phyloP scores from a whole-genome alignment of 37 sponge, comb jelly and placozoan species.

The Diacarnus erythraeanus region DNA sequence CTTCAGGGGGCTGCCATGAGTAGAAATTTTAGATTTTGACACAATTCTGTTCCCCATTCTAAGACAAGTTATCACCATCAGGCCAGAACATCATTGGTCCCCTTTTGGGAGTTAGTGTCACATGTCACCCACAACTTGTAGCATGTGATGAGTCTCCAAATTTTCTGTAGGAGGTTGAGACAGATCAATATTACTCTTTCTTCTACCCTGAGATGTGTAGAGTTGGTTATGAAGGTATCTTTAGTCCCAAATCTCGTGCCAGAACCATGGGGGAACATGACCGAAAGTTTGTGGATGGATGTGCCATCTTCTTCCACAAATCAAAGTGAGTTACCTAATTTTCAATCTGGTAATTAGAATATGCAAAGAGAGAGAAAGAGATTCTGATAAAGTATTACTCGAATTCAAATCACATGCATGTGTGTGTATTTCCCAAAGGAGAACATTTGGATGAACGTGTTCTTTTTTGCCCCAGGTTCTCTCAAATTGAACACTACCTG shows the following conservation, averaged over 20 bases:
- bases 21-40: too few species aligned
- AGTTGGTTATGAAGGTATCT: slow-evolving; percentile 90
- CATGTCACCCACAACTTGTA: neutral
- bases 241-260: slow-evolving; percentile 93
- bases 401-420: too few species aligned
- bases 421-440: neutral
- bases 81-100: too few species aligned
- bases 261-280: slow-evolving; percentile 91
- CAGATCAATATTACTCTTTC: slow-evolving; percentile 92
- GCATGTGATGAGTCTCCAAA: neutral
- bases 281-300: slow-evolving; percentile 92
- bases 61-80: too few species aligned
- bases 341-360: too few species aligned
- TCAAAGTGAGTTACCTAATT: slow-evolving; percentile 82
- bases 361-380: too few species aligned
- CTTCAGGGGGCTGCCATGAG: too few species aligned
- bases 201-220: slow-evolving; percentile 79
- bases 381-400: too few species aligned
- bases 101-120: too few species aligned
- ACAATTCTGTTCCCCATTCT: too few species aligned
- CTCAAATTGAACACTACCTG: slow-evolving; percentile 70
- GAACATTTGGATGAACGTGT: neutral
- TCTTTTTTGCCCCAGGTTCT: slow-evolving; percentile 51
- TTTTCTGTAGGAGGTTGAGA: slow-evolving; percentile 90
- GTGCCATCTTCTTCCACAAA: slow-evolving; percentile 94